phyloP scores from a whole-genome alignment of 2,113 vertebrate genomes.

The Periophthalmus modestus region DNA sequence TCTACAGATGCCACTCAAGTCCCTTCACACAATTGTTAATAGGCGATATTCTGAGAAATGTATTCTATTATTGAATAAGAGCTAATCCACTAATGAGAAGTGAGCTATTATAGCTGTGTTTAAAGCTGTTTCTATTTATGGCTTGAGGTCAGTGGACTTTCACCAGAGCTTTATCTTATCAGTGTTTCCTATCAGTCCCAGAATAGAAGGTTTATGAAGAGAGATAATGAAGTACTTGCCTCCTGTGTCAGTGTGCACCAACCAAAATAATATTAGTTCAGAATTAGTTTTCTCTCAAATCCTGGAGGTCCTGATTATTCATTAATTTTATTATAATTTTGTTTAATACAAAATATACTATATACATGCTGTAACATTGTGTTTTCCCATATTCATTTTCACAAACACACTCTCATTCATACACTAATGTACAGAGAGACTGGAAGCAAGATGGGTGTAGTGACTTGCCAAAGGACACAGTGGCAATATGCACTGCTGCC shows the following conservation, averaged over 20 bases:
- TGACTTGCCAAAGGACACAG: too few relatives aligned
- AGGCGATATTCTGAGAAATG: not conserved
- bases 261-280: not conserved
- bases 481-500: too few relatives aligned
- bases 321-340: too few relatives aligned
- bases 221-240: not conserved
- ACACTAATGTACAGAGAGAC: too few relatives aligned
- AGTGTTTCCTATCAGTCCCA: not conserved
- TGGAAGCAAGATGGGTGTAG: too few relatives aligned
- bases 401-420: too few relatives aligned
- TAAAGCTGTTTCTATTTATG: not conserved
- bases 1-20: not conserved
- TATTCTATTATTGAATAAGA: not conserved
- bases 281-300: not conserved
- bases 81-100: not conserved
- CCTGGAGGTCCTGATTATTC: too few relatives aligned
- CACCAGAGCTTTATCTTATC: not conserved
- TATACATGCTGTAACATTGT: too few relatives aligned
- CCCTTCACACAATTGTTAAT: not conserved
- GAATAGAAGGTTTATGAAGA: not conserved
- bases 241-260: not conserved
- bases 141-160: not conserved
- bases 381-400: too few relatives aligned
- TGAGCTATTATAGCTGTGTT: not conserved
- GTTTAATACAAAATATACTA: too few relatives aligned